A percentile compares a stretch with the other conserved stretches of the same genome.
Conservation (phyloP, 1,140 invertebrate species). For the Ostrea denselamellosa region DNA sequence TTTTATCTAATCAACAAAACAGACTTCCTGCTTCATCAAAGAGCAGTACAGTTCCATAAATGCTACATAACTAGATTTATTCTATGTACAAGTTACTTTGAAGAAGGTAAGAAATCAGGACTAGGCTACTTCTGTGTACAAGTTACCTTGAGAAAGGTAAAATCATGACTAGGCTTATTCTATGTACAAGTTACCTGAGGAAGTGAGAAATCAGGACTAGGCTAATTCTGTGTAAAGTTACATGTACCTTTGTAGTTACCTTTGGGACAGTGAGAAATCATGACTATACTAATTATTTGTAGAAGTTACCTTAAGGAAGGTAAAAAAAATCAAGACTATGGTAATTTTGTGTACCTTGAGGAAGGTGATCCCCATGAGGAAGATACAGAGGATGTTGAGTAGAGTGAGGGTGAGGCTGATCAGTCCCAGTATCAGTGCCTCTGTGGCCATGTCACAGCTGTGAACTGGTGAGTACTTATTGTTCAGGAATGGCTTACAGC, state of each 20-base stretch:
- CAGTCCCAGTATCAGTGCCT: constrained; percentile 88
- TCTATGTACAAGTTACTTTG: neutral
- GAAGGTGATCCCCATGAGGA: constrained; percentile 89
- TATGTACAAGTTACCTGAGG: too few species aligned
- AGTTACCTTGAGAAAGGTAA: neutral
- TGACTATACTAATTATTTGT: neutral
- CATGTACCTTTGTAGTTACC: too few species aligned
- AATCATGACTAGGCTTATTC: too few species aligned
- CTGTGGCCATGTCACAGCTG: constrained; percentile 79
- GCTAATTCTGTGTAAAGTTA: neutral
- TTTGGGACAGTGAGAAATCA: neutral
- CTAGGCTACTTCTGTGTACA: neutral
- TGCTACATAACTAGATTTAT: too few species aligned
- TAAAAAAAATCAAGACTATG: neutral
- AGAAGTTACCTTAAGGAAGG: neutral
- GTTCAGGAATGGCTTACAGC: constrained; percentile 65
- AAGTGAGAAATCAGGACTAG: neutral
- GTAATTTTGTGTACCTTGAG: constrained; percentile 70
- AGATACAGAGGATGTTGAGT: constrained; percentile 91
- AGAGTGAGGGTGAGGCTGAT: constrained; percentile 89
- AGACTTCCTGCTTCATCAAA: neutral
- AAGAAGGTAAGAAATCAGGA: neutral
- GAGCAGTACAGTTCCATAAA: neutral
- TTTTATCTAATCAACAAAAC: constrained; percentile 83
- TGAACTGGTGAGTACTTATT: constrained; percentile 73